phyloP scores from a whole-genome alignment of 1,140 invertebrate genomes.

The Parasteatoda tepidariorum region DNA sequence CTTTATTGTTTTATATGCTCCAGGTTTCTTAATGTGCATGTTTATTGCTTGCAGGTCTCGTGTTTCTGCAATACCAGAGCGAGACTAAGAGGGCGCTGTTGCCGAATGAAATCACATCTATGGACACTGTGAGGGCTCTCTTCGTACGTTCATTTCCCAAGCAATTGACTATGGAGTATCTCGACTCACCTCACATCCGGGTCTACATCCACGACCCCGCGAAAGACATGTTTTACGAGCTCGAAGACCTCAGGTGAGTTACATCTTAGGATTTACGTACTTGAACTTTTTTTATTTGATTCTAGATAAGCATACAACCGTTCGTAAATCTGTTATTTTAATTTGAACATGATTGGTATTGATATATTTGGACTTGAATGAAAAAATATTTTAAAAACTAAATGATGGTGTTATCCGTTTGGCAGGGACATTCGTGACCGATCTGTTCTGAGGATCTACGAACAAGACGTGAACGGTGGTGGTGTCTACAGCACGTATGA shows the following conservation, averaged over 20 bases:
- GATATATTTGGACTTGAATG: too few relatives aligned
- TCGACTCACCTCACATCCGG: slow-evolving; percentile 90
- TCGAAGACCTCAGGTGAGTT: slow-evolving; percentile 81
- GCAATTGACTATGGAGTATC: slow-evolving; percentile 94
- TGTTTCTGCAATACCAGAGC: slow-evolving; percentile 95
- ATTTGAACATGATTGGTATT: too few relatives aligned
- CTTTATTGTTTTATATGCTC: too few relatives aligned
- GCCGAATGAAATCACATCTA: slow-evolving; percentile 96
- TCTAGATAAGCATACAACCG: too few relatives aligned
- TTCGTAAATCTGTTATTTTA: too few relatives aligned
- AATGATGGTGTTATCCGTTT: too few relatives aligned
- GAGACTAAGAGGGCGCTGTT: slow-evolving; percentile 96
- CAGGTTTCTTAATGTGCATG: too few relatives aligned
- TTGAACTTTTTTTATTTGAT: too few relatives aligned
- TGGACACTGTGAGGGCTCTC: slow-evolving; percentile 98
- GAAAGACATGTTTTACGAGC: slow-evolving; percentile 98
- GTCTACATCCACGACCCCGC: slow-evolving; percentile 98
- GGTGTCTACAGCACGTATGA: slow-evolving; percentile 67
- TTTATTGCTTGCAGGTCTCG: slow-evolving; percentile 77
- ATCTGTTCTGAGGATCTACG: slow-evolving; percentile 88
- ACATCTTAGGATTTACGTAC: too few relatives aligned
- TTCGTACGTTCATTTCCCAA: slow-evolving; percentile 97
- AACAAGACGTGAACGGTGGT: slow-evolving; percentile 72
- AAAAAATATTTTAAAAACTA: too few relatives aligned
- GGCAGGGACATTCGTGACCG: slow-evolving; percentile 85